Conservation (phyloP, 2,797 vertebrate species). For the Pipistrellus pygmaeus region DNA sequence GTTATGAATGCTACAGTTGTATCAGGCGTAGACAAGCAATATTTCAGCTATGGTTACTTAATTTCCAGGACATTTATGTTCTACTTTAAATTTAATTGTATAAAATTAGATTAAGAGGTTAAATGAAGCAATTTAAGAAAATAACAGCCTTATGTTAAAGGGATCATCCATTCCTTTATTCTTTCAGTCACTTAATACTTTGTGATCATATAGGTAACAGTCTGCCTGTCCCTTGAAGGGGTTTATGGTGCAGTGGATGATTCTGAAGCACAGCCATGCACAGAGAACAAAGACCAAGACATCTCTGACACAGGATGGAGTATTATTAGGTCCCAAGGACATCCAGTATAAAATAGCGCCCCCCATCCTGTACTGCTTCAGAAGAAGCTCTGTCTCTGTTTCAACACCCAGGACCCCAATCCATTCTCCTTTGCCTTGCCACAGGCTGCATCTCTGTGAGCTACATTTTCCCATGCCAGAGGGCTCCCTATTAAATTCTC, state of each 20-base stretch:
- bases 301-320: neutral
- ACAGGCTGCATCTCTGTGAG: rapidly evolving
- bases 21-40: neutral
- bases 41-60: neutral
- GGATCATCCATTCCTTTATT: neutral
- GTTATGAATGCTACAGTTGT: neutral
- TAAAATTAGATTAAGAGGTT: neutral
- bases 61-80: constrained; percentile 24
- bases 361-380: too few relatives aligned
- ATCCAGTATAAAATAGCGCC: rapidly evolving
- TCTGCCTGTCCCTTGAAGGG: neutral
- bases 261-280: neutral
- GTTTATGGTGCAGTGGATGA: neutral
- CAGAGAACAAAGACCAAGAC: neutral
- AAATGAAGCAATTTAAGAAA: constrained; percentile 3
- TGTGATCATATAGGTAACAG: neutral
- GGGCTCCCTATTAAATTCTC: neutral
- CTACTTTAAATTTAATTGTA: neutral
- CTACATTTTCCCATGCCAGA: rapidly evolving
- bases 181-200: neutral
- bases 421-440: rapidly evolving
- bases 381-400: neutral
- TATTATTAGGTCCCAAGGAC: neutral
- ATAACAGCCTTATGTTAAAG: neutral
- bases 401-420: too few relatives aligned